These are phyloP conservation scores for Diplodus sargus DNA, from an alignment of 2,797 vertebrate species.

Conservation along the genomic window DNA sequence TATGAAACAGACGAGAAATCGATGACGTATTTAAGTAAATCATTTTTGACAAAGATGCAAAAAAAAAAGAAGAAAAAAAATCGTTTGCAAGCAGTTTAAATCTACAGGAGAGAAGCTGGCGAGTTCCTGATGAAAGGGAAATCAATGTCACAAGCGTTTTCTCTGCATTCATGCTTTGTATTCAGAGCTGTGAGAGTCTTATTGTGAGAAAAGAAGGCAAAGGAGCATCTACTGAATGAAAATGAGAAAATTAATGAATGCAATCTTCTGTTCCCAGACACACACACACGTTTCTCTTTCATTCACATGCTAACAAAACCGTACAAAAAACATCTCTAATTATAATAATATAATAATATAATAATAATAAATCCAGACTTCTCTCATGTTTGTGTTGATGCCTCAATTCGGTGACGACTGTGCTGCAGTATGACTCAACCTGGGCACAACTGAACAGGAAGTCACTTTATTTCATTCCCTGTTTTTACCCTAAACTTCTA, in stretches of 20 bases:
- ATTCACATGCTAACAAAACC: constrained; percentile 54
- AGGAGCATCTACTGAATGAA: constrained; percentile 64
- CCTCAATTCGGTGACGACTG: constrained; percentile 25
- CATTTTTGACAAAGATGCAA: constrained; percentile 37
- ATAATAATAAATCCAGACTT: constrained; percentile 48
- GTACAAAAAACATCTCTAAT: constrained; percentile 60
- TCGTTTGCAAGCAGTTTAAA: constrained; percentile 53
- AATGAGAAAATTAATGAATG: constrained; percentile 63
- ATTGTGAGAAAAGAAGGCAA: constrained; percentile 55
- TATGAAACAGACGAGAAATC: constrained; percentile 52
- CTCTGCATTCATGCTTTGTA: constrained; percentile 61
- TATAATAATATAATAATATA: constrained; percentile 37
- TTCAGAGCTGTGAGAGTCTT: constrained; percentile 42
- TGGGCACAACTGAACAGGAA: constrained; percentile 29
- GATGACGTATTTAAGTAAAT: constrained; percentile 53
- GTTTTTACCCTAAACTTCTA: not conserved
- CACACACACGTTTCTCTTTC: constrained; percentile 11
- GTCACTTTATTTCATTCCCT: not conserved
- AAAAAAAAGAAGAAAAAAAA: constrained; percentile 28
- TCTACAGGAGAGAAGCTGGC: constrained; percentile 35
- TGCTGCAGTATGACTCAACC: constrained; percentile 43
- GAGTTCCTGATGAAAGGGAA: constrained; percentile 51
- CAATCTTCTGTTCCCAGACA: constrained; percentile 60
- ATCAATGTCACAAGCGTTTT: constrained; percentile 56
- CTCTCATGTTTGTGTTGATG: constrained; percentile 35